Percentiles rank a stretch among this genome's conserved stretches.
Evolutionary conservation across 2,797 vertebrate genomes (phyloP).

Genomic region (Sebastes baramenuke): DNA sequence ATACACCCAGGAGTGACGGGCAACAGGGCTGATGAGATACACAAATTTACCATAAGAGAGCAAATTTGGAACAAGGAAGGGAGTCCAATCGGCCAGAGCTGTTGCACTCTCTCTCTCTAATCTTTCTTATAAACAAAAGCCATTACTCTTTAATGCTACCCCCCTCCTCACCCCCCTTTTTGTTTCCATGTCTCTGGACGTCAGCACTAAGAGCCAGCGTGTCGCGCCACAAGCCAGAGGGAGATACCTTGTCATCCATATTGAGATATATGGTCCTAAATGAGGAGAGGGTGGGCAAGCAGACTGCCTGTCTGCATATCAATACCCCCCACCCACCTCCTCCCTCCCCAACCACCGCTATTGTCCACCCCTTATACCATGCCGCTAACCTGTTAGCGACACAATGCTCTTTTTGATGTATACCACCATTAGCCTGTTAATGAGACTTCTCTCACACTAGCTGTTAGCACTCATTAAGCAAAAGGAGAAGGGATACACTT

Average conservation of each 20-base stretch:
- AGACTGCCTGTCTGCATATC: constrained; percentile 83
- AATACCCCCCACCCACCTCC: constrained; percentile 53
- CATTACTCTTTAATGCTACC: constrained; percentile 66
- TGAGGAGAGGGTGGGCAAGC: constrained; percentile 71
- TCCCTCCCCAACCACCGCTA: background rate
- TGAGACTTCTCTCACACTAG: constrained; percentile 87
- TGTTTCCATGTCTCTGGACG: constrained; percentile 70
- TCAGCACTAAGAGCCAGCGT: constrained; percentile 80
- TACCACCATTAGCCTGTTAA: constrained; percentile 84
- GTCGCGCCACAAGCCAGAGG: constrained; percentile 73
- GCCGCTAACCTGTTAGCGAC: constrained; percentile 83
- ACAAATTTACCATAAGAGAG: constrained; percentile 17
- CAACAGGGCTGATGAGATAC: constrained; percentile 13
- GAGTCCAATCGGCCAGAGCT: background rate
- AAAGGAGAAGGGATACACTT: constrained; percentile 84
- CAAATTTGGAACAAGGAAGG: background rate
- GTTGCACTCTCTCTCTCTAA: constrained; percentile 34
- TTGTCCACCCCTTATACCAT: constrained; percentile 44
- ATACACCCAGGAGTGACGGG: constrained; percentile 8
- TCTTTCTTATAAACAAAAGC: constrained; percentile 66
- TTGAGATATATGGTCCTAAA: constrained; percentile 84
- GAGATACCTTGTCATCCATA: constrained; percentile 82
- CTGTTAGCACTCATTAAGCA: constrained; percentile 89
- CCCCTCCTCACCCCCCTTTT: background rate
- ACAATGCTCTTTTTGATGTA: constrained; percentile 69